Evolutionary conservation across 2,113 vertebrate genomes (phyloP).

Genomic region (Catharus minimus): DNA sequence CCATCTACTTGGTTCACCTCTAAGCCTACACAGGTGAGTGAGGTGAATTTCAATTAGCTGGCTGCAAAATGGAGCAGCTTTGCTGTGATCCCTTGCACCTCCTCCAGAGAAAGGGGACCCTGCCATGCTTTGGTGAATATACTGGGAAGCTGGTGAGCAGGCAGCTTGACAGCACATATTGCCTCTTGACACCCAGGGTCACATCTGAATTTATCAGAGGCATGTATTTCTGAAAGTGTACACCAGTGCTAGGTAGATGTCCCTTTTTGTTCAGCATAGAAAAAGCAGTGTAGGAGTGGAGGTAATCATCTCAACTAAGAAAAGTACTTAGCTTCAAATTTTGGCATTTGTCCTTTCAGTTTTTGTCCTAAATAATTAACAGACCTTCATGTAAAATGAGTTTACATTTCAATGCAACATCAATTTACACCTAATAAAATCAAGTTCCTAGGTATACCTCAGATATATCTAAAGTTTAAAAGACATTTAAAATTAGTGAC

Average conservation of each 20-base stretch:
- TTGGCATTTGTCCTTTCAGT: neutral
- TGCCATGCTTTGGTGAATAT: neutral
- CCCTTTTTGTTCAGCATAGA: neutral
- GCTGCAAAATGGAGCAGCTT: neutral
- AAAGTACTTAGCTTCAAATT: neutral
- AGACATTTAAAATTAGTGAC: neutral
- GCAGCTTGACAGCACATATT: neutral
- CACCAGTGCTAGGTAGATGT: neutral
- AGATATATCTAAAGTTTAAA: neutral
- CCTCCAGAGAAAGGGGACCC: neutral
- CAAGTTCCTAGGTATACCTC: neutral
- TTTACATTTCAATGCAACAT: neutral
- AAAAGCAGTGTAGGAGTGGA: neutral
- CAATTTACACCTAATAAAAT: neutral
- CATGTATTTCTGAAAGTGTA: neutral
- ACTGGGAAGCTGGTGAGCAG: neutral
- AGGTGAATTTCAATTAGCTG: neutral
- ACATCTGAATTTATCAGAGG: neutral
- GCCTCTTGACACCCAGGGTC: neutral
- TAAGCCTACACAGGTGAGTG: neutral
- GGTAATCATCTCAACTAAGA: neutral
- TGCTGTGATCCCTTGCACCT: neutral
- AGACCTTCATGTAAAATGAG: neutral
- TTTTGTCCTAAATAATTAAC: neutral
- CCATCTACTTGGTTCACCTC: neutral